Base-by-base conservation (phyloP, 2,888 invertebrate genomes). In the Andrena bicolor region DNA sequence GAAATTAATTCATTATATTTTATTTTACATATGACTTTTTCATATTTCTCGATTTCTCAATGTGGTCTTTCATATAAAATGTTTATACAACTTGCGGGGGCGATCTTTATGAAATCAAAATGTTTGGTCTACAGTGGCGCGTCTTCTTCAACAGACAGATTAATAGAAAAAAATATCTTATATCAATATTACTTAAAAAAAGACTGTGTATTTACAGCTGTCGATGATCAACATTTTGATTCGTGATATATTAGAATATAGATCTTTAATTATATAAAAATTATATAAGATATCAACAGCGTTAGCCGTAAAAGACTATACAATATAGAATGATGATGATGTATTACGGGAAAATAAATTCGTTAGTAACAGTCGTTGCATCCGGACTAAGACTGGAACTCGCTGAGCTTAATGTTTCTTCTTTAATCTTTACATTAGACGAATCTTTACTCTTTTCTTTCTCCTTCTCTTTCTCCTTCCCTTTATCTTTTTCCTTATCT, bases 341-440 rank as follows among this genome's bases (percentile, higher is more conserved):
- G 53, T 61, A 26, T 70, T 84, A 93, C 20, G 92, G 90, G 80
- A 93, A 93, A 66, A 82, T 84, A 84, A 93, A 93, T 90, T 93
- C 93, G 30, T 88, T 92, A 10, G 90, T 92, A 6, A 82, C 89
- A 71, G 90, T 92, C 20, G 91, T 89, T 7, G 95, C 94, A 88
- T 96, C 96, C 0, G 97, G 96, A 91, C 97, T 97, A 70, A 96
- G 97, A 78, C 96, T 97, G 0, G 97, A 97, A 93, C 97, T 96
- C 88, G 96, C 96, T 0, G 97, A 97, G 91, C 97, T 97, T 26
- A 97, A 93, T 0, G 97, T 97, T 91, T 97, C 97, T 86, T 97
- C 97, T 92, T 96, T 97, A 16, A 96, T 94, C 92, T 95, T 96
- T 71, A 96, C 91, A 86, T 95, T 95, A 6, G 95, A 95, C 0